Conservation (phyloP, 2,888 invertebrate genomes). For the Polydrusus tereticollis region DNA sequence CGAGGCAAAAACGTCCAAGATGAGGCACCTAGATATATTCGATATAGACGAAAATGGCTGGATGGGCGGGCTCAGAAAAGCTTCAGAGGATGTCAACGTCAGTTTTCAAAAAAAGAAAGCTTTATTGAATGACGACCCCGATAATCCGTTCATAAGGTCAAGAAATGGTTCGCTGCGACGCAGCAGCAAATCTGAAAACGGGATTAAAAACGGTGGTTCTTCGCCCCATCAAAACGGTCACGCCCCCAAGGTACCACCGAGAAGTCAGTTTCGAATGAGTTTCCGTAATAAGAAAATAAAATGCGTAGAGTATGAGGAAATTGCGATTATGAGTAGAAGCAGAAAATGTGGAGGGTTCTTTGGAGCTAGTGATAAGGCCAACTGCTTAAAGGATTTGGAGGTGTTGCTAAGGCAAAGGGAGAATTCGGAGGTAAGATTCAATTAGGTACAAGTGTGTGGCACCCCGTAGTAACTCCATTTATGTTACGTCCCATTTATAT, state of each 20-base stretch:
- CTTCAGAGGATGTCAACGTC: slow-evolving; percentile 30
- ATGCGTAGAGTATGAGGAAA: slow-evolving; percentile 55
- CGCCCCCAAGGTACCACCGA: slow-evolving; percentile 58
- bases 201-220: neutral
- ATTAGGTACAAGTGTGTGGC: neutral
- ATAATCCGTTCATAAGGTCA: slow-evolving; percentile 28
- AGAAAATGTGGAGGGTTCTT: slow-evolving; percentile 56
- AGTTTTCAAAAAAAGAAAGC: slow-evolving; percentile 45
- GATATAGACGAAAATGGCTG: slow-evolving; percentile 64
- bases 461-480: too few relatives aligned
- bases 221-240: slow-evolving; percentile 2
- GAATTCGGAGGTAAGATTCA: slow-evolving; percentile 35
- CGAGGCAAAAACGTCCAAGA: slow-evolving; percentile 73
- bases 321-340: slow-evolving; percentile 54
- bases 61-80: slow-evolving; percentile 57
- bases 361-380: slow-evolving; percentile 51
- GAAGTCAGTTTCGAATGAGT: slow-evolving; percentile 71
- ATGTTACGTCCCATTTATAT: too few relatives aligned
- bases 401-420: slow-evolving; percentile 42
- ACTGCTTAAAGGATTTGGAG: slow-evolving; percentile 58
- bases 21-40: slow-evolving; percentile 70
- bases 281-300: slow-evolving; percentile 63
- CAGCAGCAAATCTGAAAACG: slow-evolving; percentile 58
- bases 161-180: slow-evolving; percentile 45
- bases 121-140: slow-evolving; percentile 29